phyloP scores from a whole-genome alignment of 2,888 invertebrate species.

The Monochamus alternatus region DNA sequence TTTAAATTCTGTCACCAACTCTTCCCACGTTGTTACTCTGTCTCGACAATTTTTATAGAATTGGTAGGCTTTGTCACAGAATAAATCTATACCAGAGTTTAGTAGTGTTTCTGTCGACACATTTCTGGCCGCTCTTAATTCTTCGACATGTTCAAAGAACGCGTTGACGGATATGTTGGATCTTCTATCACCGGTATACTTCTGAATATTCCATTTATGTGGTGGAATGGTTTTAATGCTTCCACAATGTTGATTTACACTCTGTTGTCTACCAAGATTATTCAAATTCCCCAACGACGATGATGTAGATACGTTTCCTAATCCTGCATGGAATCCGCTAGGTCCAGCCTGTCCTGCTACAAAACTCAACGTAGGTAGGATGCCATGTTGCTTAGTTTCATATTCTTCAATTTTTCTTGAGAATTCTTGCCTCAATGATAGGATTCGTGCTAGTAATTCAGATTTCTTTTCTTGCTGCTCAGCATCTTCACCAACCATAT shows the following conservation, averaged over 20 bases:
- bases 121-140: neutral
- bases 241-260: too few species aligned
- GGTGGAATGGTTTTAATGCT: constrained; percentile 12
- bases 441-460: neutral
- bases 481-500: constrained; percentile 4
- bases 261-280: too few species aligned
- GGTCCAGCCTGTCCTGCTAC: neutral
- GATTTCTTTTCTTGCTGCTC: neutral
- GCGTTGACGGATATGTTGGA: constrained; percentile 3
- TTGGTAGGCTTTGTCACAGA: constrained; percentile 4
- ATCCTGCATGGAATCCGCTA: neutral
- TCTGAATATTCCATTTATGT: constrained; percentile 24
- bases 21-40: constrained; percentile 22
- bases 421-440: neutral
- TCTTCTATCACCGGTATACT: constrained; percentile 23
- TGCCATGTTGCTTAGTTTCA: neutral
- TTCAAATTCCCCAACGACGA: neutral
- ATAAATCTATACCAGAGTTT: constrained; percentile 28
- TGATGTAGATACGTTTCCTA: neutral
- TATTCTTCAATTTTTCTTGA: neutral
- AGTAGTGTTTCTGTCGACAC: constrained; percentile 21
- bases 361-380: neutral
- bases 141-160: constrained; percentile 26
- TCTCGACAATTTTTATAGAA: constrained; percentile 26
- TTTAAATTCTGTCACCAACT: constrained; percentile 25